A percentile compares a stretch with the other conserved stretches of the same genome.
phyloP scores from a whole-genome alignment of 2,113 vertebrate species.

The Perognathus longimembris region DNA sequence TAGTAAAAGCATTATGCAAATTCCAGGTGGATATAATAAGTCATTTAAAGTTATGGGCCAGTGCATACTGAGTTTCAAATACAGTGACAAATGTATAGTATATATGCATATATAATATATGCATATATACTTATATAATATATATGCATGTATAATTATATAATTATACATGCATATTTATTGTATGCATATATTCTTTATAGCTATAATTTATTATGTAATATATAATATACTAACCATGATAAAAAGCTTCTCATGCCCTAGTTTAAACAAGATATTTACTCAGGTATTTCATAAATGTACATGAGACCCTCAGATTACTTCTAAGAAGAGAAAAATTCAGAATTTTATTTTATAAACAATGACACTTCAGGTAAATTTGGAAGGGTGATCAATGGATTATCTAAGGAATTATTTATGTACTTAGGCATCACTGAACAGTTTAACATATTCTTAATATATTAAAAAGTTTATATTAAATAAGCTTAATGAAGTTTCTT shows the following conservation, averaged over 20 bases:
- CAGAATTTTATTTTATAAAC: not conserved
- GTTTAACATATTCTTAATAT: not conserved
- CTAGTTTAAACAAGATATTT: not conserved
- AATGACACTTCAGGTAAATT: not conserved
- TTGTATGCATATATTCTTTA: too few species aligned
- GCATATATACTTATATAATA: too few species aligned
- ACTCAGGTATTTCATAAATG: not conserved
- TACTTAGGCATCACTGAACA: not conserved
- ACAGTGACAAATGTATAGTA: not conserved
- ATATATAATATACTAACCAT: not conserved
- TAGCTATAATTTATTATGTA: too few species aligned
- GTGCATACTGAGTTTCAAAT: not conserved
- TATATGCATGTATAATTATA: too few species aligned
- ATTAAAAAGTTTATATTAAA: not conserved
- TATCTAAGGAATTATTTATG: not conserved
- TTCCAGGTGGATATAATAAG: not conserved
- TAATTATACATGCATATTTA: too few species aligned
- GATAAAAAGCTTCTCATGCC: not conserved
- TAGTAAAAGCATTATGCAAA: not conserved
- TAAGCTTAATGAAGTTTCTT: not conserved
- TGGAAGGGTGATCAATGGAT: not conserved
- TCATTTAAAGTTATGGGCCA: not conserved
- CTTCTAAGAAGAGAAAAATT: not conserved
- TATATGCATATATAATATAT: not conserved
- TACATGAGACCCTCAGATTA: not conserved